Conservation (phyloP, 2,888 invertebrate species). For the Heliconius charithonia region DNA sequence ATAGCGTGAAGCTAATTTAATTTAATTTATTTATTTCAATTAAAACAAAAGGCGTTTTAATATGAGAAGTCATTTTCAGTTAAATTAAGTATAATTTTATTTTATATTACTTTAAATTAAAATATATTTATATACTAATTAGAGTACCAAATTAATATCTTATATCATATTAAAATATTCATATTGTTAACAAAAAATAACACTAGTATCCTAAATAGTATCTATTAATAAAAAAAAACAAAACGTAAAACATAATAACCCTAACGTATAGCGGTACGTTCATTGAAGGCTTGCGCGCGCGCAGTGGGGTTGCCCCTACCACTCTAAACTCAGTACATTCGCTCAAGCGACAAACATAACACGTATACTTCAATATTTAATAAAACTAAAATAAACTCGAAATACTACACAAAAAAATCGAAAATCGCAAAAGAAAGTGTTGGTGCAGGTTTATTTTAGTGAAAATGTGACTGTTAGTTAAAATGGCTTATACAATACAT, state of each 20-base stretch:
- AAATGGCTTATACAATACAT: conserved; percentile 62
- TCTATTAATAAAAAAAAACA: neutral
- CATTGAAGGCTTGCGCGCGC: conserved; percentile 66
- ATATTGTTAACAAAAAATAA: neutral
- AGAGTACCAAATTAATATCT: neutral
- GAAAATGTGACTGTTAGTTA: conserved; percentile 78
- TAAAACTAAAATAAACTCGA: conserved; percentile 58
- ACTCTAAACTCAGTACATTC: conserved; percentile 67
- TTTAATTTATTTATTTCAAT: neutral
- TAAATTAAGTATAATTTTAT: neutral
- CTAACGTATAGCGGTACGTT: conserved; percentile 49
- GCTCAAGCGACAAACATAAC: conserved; percentile 59
- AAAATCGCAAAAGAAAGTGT: neutral
- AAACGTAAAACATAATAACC: conserved; percentile 6
- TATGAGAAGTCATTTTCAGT: neutral
- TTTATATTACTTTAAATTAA: no score
- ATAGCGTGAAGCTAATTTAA: no score
- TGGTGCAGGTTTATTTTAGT: neutral
- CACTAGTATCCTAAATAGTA: neutral
- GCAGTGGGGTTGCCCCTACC: conserved; percentile 63
- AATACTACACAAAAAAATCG: conserved; percentile 45
- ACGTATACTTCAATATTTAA: conserved; percentile 58
- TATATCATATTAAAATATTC: neutral
- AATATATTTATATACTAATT: neutral
- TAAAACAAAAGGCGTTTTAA: neutral